Conservation (phyloP, 2,113 vertebrate species). For the Paralichthys olivaceus region DNA sequence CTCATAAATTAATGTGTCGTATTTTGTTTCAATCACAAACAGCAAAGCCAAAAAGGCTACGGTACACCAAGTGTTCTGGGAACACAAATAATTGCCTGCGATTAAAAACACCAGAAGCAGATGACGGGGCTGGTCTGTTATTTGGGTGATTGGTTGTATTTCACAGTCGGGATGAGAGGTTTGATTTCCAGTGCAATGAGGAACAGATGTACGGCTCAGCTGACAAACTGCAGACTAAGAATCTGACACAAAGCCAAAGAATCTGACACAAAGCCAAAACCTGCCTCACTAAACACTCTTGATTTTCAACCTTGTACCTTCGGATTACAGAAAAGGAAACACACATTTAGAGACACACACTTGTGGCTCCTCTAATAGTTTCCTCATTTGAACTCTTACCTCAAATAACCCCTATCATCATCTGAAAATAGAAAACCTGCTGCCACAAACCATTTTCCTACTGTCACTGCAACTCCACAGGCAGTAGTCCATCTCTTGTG, state of each 20-base stretch:
- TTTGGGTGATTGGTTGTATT: conserved; percentile 33
- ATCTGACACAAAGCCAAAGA: conserved; percentile 20
- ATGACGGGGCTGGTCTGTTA: conserved; percentile 32
- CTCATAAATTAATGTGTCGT: neutral
- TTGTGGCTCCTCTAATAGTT: conserved; percentile 30
- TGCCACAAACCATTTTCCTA: conserved; percentile 43
- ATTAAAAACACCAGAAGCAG: conserved; percentile 14
- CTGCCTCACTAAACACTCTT: conserved; percentile 39
- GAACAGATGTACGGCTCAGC: conserved; percentile 51
- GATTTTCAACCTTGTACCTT: conserved; percentile 17
- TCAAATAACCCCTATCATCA: conserved; percentile 42
- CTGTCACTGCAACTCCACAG: conserved; percentile 21
- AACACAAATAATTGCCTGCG: conserved; percentile 20
- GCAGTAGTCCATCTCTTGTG: conserved; percentile 1
- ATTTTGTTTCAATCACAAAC: neutral
- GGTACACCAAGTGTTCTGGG: conserved; percentile 15
- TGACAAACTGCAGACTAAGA: conserved; percentile 41
- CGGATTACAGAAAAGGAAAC: conserved; percentile 30
- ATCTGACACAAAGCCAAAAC: conserved; percentile 31
- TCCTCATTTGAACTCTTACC: conserved; percentile 40
- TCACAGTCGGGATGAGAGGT: conserved; percentile 39
- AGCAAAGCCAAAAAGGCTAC: neutral
- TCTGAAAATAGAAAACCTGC: conserved; percentile 46
- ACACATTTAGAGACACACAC: conserved; percentile 8
- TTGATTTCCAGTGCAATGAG: conserved; percentile 47